Conservation (phyloP, 2,797 vertebrate species). For the Rhincodon typus region DNA sequence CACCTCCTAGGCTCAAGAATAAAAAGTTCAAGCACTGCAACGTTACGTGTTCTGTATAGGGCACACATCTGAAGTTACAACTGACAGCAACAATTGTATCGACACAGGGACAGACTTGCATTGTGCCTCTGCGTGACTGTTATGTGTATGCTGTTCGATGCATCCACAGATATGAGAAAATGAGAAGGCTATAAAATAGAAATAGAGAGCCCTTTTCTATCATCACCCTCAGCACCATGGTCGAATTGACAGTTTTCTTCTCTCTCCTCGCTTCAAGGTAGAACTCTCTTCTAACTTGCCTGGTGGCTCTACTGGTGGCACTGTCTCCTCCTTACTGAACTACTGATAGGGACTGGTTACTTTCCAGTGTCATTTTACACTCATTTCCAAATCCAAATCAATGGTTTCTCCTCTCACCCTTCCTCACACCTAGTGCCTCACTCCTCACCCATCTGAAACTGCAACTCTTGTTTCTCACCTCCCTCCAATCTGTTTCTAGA, state of each 20-base stretch:
- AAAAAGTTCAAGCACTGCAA: background rate
- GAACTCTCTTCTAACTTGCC: background rate
- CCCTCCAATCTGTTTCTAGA: background rate
- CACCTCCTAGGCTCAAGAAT: background rate
- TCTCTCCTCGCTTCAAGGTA: background rate
- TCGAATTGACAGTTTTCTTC: background rate
- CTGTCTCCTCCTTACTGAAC: background rate
- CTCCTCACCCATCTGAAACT: background rate
- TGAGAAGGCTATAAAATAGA: background rate
- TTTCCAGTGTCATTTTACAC: no score
- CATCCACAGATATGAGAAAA: background rate
- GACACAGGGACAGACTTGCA: background rate
- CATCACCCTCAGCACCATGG: no score
- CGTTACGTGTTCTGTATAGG: background rate
- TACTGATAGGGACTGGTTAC: no score
- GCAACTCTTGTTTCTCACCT: background rate
- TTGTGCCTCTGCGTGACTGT: background rate
- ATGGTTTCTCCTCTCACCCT: background rate
- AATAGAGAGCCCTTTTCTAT: background rate
- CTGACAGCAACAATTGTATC: background rate
- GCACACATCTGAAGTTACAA: background rate
- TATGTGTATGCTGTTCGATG: background rate
- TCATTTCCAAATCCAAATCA: background rate
- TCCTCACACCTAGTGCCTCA: background rate
- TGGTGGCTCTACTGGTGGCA: background rate